A percentile compares a stretch with the other conserved stretches of the same genome.
phyloP scores from a whole-genome alignment of 2,888 invertebrate species.

The Nephrotoma appendiculata region DNA sequence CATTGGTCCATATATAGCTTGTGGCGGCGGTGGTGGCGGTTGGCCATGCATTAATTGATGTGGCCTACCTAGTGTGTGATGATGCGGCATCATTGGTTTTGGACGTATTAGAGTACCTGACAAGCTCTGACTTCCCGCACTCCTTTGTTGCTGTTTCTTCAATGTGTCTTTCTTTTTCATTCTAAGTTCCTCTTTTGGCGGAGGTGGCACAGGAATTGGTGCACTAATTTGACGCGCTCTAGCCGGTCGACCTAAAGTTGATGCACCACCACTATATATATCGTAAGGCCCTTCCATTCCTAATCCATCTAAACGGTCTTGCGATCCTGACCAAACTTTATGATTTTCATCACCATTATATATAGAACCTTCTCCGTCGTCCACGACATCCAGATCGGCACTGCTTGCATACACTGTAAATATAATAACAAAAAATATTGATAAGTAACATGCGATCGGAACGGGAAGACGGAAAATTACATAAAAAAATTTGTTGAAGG shows the following conservation, averaged over 20 bases:
- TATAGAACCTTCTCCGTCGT: conserved; percentile 64
- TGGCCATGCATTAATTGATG: conserved; percentile 28
- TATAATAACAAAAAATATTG: conserved; percentile 8
- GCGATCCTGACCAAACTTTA: conserved; percentile 79
- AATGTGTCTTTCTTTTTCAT: conserved; percentile 39
- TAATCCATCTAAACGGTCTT: conserved; percentile 55
- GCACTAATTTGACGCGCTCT: conserved; percentile 69
- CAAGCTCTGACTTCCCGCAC: conserved; percentile 29
- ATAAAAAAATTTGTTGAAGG: not conserved
- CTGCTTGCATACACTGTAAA: conserved; percentile 33
- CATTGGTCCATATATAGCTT: conserved; percentile 26
- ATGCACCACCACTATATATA: conserved; percentile 36
- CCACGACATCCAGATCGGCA: conserved; percentile 33
- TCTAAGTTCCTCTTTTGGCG: conserved; percentile 53
- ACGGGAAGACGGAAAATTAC: not conserved
- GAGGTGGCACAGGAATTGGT: conserved; percentile 71
- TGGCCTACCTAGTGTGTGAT: conserved; percentile 21
- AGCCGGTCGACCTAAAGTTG: conserved; percentile 47
- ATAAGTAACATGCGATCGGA: not conserved
- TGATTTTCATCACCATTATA: conserved; percentile 89
- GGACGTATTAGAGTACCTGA: conserved; percentile 33
- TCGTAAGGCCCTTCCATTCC: conserved; percentile 56
- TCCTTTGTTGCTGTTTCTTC: conserved; percentile 29
- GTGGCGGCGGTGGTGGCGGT: conserved; percentile 25
- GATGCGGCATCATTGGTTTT: conserved; percentile 29